These are phyloP conservation scores for Aepyceros melampus DNA, from an alignment of 2,113 vertebrate species.

Conservation along the genomic window DNA sequence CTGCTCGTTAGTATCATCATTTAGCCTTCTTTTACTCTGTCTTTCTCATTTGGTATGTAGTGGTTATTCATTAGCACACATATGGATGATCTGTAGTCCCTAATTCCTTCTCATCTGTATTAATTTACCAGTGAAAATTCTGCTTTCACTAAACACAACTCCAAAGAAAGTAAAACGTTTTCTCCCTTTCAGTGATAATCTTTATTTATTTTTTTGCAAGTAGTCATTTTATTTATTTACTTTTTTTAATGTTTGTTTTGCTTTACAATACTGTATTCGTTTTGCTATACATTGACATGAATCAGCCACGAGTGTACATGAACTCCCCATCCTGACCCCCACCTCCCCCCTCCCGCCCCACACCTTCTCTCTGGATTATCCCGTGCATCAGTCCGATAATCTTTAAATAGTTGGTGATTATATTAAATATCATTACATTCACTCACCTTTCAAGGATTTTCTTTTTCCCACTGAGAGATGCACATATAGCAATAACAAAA, in stretches of 20 bases:
- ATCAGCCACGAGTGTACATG: too few species aligned
- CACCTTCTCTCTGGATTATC: too few species aligned
- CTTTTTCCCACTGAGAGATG: background rate
- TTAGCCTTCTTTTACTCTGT: background rate
- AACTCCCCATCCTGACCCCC: too few species aligned
- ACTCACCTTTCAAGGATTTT: slow-evolving; percentile 23
- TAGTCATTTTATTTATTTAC: too few species aligned
- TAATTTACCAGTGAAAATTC: slow-evolving; percentile 57
- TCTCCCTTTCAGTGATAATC: slow-evolving; percentile 24
- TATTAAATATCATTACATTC: background rate
- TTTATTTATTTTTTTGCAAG: too few species aligned
- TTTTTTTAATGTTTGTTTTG: too few species aligned
- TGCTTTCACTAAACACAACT: slow-evolving; percentile 40
- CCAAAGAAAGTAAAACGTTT: slow-evolving; percentile 52
- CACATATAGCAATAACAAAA: slow-evolving; percentile 7
- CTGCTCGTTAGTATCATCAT: slow-evolving; percentile 17
- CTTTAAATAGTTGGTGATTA: slow-evolving; percentile 48
- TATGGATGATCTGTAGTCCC: background rate
- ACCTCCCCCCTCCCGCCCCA: too few species aligned
- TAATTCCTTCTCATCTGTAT: slow-evolving; percentile 37
- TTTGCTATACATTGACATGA: too few species aligned
- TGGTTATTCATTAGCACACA: slow-evolving; percentile 39
- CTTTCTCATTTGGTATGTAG: background rate
- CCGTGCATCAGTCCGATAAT: too few species aligned
- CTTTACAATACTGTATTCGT: too few species aligned